Conservation (phyloP, 2,888 invertebrate genomes). For the Harpalus rubripes region DNA sequence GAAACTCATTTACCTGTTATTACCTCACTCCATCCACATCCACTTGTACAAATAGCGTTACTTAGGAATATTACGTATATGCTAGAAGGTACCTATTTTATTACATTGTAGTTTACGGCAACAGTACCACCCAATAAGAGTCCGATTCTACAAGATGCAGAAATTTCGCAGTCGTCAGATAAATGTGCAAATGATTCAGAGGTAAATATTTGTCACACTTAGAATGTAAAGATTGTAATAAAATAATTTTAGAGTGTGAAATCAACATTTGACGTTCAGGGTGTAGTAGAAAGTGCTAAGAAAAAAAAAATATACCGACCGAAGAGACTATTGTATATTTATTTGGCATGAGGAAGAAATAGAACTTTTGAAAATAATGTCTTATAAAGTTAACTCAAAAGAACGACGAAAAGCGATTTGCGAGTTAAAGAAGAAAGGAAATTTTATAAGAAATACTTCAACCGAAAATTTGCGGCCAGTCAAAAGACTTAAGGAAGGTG, state of each 20-base stretch:
- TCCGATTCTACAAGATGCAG: not conserved
- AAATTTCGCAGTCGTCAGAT: not conserved
- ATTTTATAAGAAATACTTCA: constrained; percentile 66
- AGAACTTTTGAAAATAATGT: constrained; percentile 3
- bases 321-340: not conserved
- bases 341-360: not conserved
- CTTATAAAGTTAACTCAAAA: constrained; percentile 30
- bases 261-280: not conserved
- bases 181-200: not conserved
- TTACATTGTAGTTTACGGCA: not conserved
- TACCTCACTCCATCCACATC: too few species aligned
- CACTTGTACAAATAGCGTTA: too few species aligned
- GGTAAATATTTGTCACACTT: not conserved
- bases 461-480: constrained; percentile 61
- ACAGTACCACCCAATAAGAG: not conserved
- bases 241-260: not conserved
- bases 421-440: constrained; percentile 58
- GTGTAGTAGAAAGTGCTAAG: not conserved
- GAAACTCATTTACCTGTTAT: too few species aligned
- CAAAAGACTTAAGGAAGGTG: constrained; percentile 48
- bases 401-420: constrained; percentile 8
- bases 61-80: not conserved
- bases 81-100: not conserved
- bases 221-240: not conserved
- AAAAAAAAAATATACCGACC: not conserved